Evolutionary conservation across 2,888 invertebrate genomes (phyloP), one percentile per base, ranked within the genome.

Genomic region (Tipula helvola): DNA sequence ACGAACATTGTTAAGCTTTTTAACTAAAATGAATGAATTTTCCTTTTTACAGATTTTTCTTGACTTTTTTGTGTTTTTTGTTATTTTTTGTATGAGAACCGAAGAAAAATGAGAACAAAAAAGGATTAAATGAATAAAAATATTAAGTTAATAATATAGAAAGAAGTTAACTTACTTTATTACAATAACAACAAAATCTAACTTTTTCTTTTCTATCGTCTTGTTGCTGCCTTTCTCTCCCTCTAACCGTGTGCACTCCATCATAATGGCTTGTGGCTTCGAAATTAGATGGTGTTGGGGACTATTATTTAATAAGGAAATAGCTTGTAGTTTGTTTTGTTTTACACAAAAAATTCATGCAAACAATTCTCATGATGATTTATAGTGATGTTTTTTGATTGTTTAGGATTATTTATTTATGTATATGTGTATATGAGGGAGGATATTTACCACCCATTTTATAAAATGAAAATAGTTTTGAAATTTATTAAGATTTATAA

Each of bases 1-100:
- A 71, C 71, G 71, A 71, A 71, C 71, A 71, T 71, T 71, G 71
- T 28, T 71, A 71, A 71, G 71, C 71, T 71, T 71, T 71, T 71
- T 71, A 71, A 71, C 71, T 71, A 71, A 71, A 71, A 71, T 71
- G 71, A 71, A 71, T 71, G 71, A 71, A 71, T 71, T 71, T 71
- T 71, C 71, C 71, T 71, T 71, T 71, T 71, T 71, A 28, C 71
- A 71, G 71, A 71, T 71, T 71, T 52, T 71, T 28, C 71, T 71
- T 71, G 28, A 71, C 2, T 28, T 28, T 28, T 28, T 28, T 28
- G 1, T 28, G 28, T 28, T 1, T 28, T 28, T 28, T 28, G 28
- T 28, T 28, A 28, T 71, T 71, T 71, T 10, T 10, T 71, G 28
- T 71, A 28, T 71, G 71, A 71, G 71, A 57, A 57, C 52, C 28